Evolutionary conservation across 2,888 invertebrate species (phyloP), one percentile per base, ranked within the genome.

Genomic region (Amiota communis): DNA sequence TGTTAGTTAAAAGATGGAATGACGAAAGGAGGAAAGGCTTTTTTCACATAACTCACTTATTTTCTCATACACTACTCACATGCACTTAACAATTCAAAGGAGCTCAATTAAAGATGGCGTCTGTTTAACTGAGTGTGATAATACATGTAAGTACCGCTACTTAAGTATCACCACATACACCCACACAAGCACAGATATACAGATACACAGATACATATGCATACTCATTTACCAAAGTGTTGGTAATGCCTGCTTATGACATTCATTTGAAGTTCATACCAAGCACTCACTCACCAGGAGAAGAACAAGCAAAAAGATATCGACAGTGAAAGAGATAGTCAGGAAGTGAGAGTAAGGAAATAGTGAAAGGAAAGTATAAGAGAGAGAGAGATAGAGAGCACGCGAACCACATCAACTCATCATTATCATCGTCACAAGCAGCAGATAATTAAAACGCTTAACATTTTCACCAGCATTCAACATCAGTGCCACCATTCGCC

Each of bases 191-290:
- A 2, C 6, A 3, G 46, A 36, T 13, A n/a, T n/a, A 36, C 4
- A 36, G 4, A 36, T 6, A 36, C 4, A 36, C 13, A 36, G 6
- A 63, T 11, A 12, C 36, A 4, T 61, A 12, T 61, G 61, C 12
- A 63, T 13, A 63, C 46, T 10, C 13, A 36, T 46, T 12, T 48
- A 65, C 53, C 12, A 23, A 70, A 70, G 69, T 70, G 69, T 57
- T 20, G 36, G n/a, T 15, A 15, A 15, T 70, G 57, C 59, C 61
- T 61, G 70, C 23, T 70, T 70, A 70, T 70, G 70, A 61, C 70
- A 61, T 70, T 70, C 49, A 70, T 70, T 70, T 70, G 70, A 70
- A 59, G 59, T 57, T 70, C 67, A 67, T n/a, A n/a, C n/a, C n/a
- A n/a, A n/a, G n/a, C n/a, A n/a, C n/a, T n/a, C n/a, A n/a, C n/a